Percentiles rank a stretch among this genome's conserved stretches.
These are phyloP conservation scores for Ceratitis capitata DNA, from an alignment of 1,140 invertebrate species.

Conservation along the genomic window DNA sequence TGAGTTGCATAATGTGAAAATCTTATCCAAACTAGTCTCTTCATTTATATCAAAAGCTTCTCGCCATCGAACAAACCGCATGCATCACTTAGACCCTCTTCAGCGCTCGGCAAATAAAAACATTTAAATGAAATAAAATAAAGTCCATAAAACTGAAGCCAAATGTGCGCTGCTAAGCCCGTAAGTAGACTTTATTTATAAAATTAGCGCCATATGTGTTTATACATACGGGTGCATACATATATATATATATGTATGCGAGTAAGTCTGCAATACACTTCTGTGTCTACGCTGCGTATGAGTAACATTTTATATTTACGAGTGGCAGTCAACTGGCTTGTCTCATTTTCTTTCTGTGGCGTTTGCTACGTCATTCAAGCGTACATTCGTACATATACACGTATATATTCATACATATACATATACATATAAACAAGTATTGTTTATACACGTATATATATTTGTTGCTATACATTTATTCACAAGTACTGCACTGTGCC, in stretches of 20 bases:
- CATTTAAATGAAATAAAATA: background rate
- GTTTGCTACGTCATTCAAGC: background rate
- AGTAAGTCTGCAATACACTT: background rate
- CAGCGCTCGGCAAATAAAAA: background rate
- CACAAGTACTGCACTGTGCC: background rate
- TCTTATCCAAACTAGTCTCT: too few species aligned
- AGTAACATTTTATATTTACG: background rate
- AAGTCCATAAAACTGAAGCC: background rate
- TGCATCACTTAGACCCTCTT: too few species aligned
- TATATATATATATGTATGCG: background rate
- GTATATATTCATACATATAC: background rate
- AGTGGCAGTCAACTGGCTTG: background rate
- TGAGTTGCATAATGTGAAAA: too few species aligned
- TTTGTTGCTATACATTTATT: background rate
- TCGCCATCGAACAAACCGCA: too few species aligned
- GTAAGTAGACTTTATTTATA: background rate
- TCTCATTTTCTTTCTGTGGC: background rate
- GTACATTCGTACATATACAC: background rate
- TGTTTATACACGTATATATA: background rate
- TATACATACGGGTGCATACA: background rate
- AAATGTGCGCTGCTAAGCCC: background rate
- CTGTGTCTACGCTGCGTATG: background rate
- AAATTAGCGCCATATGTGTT: background rate
- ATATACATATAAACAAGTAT: background rate
- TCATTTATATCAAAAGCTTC: too few species aligned